Base-by-base conservation (phyloP, 2,113 vertebrate genomes). In the Phalacrocorax carbo region DNA sequence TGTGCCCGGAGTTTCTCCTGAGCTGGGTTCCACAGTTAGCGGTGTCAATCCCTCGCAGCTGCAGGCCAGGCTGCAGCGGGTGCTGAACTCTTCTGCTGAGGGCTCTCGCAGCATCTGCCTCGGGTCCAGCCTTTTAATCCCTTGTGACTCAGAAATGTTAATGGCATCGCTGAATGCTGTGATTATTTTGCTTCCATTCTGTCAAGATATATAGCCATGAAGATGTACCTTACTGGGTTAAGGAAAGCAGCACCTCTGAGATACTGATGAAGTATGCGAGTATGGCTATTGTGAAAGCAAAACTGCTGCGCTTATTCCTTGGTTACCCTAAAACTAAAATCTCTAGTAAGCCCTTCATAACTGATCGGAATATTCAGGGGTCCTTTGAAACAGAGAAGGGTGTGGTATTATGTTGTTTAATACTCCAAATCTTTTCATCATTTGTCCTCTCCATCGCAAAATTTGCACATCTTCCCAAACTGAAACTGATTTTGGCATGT, bases 1-100 rank as follows among this genome's bases (percentile, higher is more conserved):
- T 98, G 98, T 98, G 99, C 98, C 98, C 98, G 97, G 97, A 96
- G 98, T 97, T 98, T 98, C 98, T 98, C 96, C 96, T 86, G 94
- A 94, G 97, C 95, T 79, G 95, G 97, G 96, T 97, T 98, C 97
- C 92, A 82, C 93, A 55, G 95, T 96, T 71, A 94, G 97, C 79
- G 57, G 96, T 97, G 96, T 97, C 98, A 97, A 91, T 98, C 97
- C 96, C 86, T 97, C 71, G 46, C 98, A 98, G 98, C 98, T 98
- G 98, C 93, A 82, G 82, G 61, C 36, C 88, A 44, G 92, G 90
- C 95, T 88, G 89, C 83, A 22, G 65, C 55, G 40, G 76, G 70
- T 10, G 29, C 84, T 49, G 71, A 88, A 29, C 96, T 86, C 76
- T 88, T 93, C 79, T 30, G 81, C 86, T 36, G 22, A 73, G 91